Evolutionary conservation across 2,888 invertebrate species (phyloP), one percentile per base, ranked within the genome.

Genomic region (Eupithecia subfuscata): DNA sequence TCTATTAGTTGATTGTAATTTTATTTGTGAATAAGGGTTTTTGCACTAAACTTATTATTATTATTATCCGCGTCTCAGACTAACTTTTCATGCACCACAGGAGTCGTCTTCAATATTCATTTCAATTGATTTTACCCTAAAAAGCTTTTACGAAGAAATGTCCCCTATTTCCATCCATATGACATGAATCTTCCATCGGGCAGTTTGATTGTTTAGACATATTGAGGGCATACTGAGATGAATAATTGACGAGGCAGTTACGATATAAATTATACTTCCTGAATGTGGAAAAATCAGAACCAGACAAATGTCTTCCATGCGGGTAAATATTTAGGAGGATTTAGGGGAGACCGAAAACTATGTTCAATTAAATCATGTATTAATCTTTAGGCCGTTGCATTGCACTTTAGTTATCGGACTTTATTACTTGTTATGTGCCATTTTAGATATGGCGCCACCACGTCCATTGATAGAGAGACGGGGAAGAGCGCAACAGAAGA

Each of bases 191-290:
- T 12, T 4, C 60, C 6, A 34, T 2, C 14, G 18, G 34, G 34
- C 11, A 8, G 3, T 64, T 64, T 64, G 34, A 64, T 34, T 34
- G 34, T 18, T 9, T 34, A 16, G 64, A 40, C 37, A 37, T 65
- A 3, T 67, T 22, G n/a, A 37, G 40, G 65, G n/a, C 65, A 67
- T 12, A 37, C 12, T 0, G 65, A 37, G 22, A n/a, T 67, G 65
- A 67, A 67, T 67, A n/a, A 40, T 67, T 40, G 9, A 67, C 11
- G n/a, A 67, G n/a, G n/a, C 65, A 37, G 22, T 67, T 67, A 22
- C 37, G 40, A 40, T 37, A 67, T 60, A 5, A 25, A 25, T 22
- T 56, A 22, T 25, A 22, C 14, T 25, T 22, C 25, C 12, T 12
- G 25, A 5, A 25, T 14, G 12, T 25, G 14, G 25, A 25, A 14